Evolutionary conservation across 2,888 invertebrate genomes (phyloP).

Genomic region (Harmothoe impar): DNA sequence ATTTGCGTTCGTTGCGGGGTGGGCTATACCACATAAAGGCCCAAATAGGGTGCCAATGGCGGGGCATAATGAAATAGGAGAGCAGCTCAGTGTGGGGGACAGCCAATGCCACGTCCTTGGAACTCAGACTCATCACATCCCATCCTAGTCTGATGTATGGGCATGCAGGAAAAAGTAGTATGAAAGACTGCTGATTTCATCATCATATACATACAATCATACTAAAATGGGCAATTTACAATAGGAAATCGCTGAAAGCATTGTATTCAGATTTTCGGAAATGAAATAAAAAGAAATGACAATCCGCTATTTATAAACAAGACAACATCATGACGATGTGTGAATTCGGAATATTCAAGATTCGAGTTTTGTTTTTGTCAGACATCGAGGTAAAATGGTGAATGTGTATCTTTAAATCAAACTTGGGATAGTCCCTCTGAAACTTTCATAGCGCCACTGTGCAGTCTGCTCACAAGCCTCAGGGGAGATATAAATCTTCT

Average conservation of each 20-base stretch:
- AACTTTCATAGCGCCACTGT: not conserved
- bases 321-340: no score
- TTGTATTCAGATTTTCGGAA: no score
- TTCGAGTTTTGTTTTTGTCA: no score
- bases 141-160: not conserved
- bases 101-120: not conserved
- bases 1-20: conserved; percentile 1
- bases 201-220: no score
- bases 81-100: not conserved
- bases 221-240: no score
- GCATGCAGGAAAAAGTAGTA: no score
- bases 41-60: conserved; percentile 56
- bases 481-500: conserved; percentile 23
- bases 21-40: conserved; percentile 44
- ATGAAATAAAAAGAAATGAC: no score
- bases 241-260: no score
- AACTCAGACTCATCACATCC: not conserved
- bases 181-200: no score
- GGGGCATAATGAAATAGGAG: conserved; percentile 59
- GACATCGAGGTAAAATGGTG: no score
- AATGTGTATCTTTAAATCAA: not conserved
- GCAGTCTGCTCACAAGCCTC: conserved; percentile 4
- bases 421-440: not conserved
- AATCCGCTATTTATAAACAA: no score
- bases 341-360: no score